Percentiles rank a stretch among this genome's conserved stretches.
Conservation (phyloP, 1,140 invertebrate species). For the Cotesia chilonis region DNA sequence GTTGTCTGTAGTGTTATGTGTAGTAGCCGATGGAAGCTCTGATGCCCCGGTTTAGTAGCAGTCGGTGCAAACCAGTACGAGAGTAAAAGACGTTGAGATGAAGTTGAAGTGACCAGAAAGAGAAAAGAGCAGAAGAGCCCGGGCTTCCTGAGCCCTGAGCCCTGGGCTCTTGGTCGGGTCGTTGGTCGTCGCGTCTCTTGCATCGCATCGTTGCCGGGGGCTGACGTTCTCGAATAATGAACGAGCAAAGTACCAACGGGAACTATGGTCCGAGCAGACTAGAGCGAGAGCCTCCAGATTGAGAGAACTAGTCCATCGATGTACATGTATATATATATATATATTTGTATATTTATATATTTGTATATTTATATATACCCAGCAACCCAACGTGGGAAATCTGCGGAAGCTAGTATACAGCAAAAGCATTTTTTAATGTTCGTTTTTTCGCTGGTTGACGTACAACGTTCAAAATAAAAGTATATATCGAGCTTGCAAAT, state of each 20-base stretch:
- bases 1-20: too few relatives aligned
- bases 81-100: too few relatives aligned
- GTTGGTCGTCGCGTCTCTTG: neutral
- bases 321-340: neutral
- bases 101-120: too few relatives aligned
- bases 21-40: too few relatives aligned
- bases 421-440: conserved; percentile 25
- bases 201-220: neutral
- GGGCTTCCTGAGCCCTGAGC: too few relatives aligned
- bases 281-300: neutral
- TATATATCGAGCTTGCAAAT: neutral
- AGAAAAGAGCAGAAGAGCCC: too few relatives aligned
- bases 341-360: too few relatives aligned
- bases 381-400: too few relatives aligned
- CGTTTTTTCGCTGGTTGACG: conserved; percentile 17
- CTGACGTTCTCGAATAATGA: conserved; percentile 26
- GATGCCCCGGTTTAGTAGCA: neutral
- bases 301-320: neutral
- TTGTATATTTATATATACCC: too few relatives aligned
- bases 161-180: neutral
- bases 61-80: too few relatives aligned
- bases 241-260: conserved; percentile 19
- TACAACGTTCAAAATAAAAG: neutral
- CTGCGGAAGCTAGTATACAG: conserved; percentile 2
- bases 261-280: neutral